Evolutionary conservation across 2,888 invertebrate genomes (phyloP).

Genomic region (Synergus laeviventris): DNA sequence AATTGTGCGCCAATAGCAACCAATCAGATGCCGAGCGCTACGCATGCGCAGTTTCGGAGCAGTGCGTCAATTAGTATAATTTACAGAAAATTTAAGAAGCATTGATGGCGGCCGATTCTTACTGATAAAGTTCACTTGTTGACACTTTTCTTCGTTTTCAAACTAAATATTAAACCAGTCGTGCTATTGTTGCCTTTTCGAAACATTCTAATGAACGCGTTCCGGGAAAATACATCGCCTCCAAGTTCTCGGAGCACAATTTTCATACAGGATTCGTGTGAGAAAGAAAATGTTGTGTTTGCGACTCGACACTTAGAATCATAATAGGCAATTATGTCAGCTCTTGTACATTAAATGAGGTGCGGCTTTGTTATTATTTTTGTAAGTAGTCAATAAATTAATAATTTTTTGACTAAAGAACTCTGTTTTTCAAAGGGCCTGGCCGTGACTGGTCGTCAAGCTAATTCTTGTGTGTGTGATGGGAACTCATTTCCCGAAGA

Average conservation of each 20-base stretch:
- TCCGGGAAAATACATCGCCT: not conserved
- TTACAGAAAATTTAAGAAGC: slow-evolving; percentile 11
- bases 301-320: slow-evolving; percentile 29
- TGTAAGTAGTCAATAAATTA: not conserved
- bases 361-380: slow-evolving; percentile 24
- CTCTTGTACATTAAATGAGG: slow-evolving; percentile 26
- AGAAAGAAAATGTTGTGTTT: slow-evolving; percentile 37
- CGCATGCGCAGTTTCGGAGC: no score
- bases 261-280: slow-evolving; percentile 36
- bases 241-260: slow-evolving; percentile 15
- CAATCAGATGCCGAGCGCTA: no score
- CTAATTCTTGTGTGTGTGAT: slow-evolving; percentile 19
- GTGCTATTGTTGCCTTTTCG: not conserved
- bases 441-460: not conserved
- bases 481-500: slow-evolving; percentile 25
- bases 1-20: no score
- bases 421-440: slow-evolving; percentile 1
- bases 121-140: slow-evolving; percentile 38
- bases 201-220: slow-evolving; percentile 29
- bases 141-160: slow-evolving; percentile 23
- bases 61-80: slow-evolving; percentile 33
- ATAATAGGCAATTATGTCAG: slow-evolving; percentile 12
- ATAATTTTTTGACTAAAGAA: not conserved
- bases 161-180: slow-evolving; percentile 28
- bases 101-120: slow-evolving; percentile 37